Conservation (phyloP, 2,888 invertebrate species). For the Frankliniella intonsa region DNA sequence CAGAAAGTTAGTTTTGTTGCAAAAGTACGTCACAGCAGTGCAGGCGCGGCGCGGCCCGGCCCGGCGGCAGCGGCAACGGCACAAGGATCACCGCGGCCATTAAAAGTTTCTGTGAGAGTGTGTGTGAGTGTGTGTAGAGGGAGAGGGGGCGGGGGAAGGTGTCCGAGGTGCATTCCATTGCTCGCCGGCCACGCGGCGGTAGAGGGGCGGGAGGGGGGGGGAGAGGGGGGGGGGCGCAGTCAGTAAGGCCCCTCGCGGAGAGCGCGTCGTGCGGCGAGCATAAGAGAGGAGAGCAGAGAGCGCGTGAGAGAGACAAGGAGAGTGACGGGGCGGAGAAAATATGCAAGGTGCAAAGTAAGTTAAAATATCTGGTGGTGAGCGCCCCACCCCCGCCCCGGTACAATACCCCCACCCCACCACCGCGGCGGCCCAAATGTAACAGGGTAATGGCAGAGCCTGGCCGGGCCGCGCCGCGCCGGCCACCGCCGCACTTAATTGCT, state of each 20-base stretch:
- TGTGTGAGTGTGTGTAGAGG: background rate
- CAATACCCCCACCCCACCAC: background rate
- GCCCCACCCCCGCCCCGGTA: too few species aligned
- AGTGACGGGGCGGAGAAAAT: too few species aligned
- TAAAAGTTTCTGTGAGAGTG: background rate
- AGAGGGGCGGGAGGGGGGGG: background rate
- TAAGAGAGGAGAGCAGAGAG: background rate
- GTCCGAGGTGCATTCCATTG: slow-evolving; percentile 12
- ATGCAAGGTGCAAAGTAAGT: too few species aligned
- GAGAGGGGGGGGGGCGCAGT: background rate
- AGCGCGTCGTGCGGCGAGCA: background rate
- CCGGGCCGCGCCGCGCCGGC: too few species aligned
- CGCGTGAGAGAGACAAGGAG: background rate
- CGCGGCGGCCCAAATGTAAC: slow-evolving; percentile 1
- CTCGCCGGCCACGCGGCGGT: background rate
- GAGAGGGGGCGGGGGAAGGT: background rate
- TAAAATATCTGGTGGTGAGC: too few species aligned
- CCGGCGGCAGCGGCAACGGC: too few species aligned
- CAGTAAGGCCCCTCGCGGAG: background rate
- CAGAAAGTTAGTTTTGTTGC: too few species aligned
- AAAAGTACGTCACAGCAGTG: too few species aligned
- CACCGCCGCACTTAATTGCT: slow-evolving; percentile 16
- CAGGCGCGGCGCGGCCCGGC: too few species aligned
- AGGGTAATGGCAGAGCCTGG: background rate
- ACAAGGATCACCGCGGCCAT: background rate